These are phyloP conservation scores for Protodeltote pygarga DNA, from an alignment of 2,888 invertebrate genomes.

Conservation along the genomic window DNA sequence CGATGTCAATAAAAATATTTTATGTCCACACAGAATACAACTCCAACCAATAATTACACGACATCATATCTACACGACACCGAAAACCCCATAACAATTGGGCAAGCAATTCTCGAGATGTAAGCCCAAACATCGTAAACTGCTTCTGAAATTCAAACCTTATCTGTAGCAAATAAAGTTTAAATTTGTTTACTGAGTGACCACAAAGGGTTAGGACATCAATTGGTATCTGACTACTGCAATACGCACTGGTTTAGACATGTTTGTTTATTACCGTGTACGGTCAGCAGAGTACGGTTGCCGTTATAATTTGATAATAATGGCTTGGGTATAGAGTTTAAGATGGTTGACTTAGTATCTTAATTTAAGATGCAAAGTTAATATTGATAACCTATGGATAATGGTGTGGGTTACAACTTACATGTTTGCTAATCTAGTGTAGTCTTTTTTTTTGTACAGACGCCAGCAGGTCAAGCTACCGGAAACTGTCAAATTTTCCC, in stretches of 20 bases:
- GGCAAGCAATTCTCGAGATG: constrained; percentile 24
- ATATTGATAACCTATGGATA: too few relatives aligned
- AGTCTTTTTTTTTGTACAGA: too few relatives aligned
- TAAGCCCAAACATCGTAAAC: constrained; percentile 4
- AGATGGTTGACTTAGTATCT: not conserved
- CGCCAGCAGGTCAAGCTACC: too few relatives aligned
- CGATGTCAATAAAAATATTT: too few relatives aligned
- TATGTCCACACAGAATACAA: too few relatives aligned
- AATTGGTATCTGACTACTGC: constrained; percentile 49
- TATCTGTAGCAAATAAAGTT: not conserved
- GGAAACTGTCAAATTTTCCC: too few relatives aligned
- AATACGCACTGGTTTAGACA: constrained; percentile 43
- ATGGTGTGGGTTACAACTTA: too few relatives aligned
- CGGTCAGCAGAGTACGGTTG: constrained; percentile 36
- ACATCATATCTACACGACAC: constrained; percentile 29
- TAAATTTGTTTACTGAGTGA: constrained; percentile 2
- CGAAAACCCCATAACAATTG: constrained; percentile 39
- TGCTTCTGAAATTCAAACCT: not conserved
- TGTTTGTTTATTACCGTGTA: constrained; percentile 50
- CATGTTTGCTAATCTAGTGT: too few relatives aligned
- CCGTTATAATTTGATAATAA: constrained; percentile 9
- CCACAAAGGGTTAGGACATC: constrained; percentile 40
- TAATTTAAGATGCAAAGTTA: not conserved
- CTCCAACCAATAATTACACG: constrained; percentile 18
- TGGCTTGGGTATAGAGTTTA: not conserved